Base-by-base conservation (phyloP, 2,888 invertebrate genomes). In the Azorinus chamasolen region DNA sequence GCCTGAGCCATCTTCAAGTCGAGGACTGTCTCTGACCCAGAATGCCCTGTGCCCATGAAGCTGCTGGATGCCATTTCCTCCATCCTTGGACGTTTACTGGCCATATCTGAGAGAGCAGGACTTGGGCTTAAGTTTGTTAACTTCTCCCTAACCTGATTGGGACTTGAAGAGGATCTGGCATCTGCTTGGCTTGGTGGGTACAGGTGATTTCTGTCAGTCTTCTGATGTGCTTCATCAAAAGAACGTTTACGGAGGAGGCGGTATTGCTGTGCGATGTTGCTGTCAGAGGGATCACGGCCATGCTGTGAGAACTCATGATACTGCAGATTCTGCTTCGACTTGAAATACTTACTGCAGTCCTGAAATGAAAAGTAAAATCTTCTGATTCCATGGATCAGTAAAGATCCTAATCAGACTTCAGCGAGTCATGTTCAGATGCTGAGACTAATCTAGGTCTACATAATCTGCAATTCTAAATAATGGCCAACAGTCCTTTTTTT, bases 271-370 rank as follows among this genome's bases (percentile, higher is more conserved):
- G 77, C 68, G 54, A 79, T 78, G 73, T 73, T 74, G 64, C 70
- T 69, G 58, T 83, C 71, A 41, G 53, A 20, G 0, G 41, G 58
- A 24, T 58, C 55, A 41, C 69, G 75, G 20, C 79, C 79, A 37
- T 85, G 85, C 6, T 64, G 46, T 18, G 68, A 61, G 58, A 66
- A 74, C 50, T 80, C 62, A 50, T 85, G 85, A 50, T 90, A 88
- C 68, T 91, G 89, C 20, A 92, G 86, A 64, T 89, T 91, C 32
- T 90, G 79, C 69, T 92, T 92, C 20, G 91, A 90, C 65, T 92
- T 92, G 83, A 91, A 92, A 12, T 86, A 83, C 68, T 88, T 89
- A 12, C 84, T 79, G 74, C 91, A 91, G 41, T 83, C 73, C 91
- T 91, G 83, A 18, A 83, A 70, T 43, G 8, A 25, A n/a, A n/a